Evolutionary conservation across 2,797 vertebrate genomes (phyloP).

Genomic region (Rousettus madagascariensis): DNA sequence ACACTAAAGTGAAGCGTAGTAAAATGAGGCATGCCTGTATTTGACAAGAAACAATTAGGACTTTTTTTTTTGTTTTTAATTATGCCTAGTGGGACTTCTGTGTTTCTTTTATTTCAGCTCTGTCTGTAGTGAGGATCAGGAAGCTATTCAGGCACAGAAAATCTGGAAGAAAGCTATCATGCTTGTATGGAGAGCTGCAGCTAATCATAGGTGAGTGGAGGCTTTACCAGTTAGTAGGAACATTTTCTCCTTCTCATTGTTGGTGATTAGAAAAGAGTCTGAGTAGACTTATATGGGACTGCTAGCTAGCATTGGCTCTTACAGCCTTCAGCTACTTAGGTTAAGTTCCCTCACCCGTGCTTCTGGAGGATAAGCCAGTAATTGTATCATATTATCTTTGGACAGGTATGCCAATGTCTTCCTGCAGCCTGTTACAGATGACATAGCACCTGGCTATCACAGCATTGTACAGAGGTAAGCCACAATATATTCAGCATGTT

Average conservation of each 20-base stretch:
- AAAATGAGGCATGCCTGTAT: not conserved
- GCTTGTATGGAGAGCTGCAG: slow-evolving; percentile 98
- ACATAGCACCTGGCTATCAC: slow-evolving; percentile 98
- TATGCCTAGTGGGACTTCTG: slow-evolving; percentile 11
- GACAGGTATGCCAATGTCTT: slow-evolving; percentile 97
- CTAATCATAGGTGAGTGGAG: slow-evolving; percentile 94
- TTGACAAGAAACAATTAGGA: slow-evolving; percentile 36
- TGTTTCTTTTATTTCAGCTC: slow-evolving; percentile 86
- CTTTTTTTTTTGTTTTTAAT: not conserved
- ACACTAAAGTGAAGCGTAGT: not conserved
- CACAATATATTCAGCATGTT: not conserved
- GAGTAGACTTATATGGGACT: not conserved
- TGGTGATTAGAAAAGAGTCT: not conserved
- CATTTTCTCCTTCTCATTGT: not conserved
- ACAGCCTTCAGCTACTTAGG: not conserved
- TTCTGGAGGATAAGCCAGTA: slow-evolving; percentile 21
- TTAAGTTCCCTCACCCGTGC: not conserved
- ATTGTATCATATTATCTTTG: slow-evolving; percentile 61
- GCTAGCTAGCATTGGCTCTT: not conserved
- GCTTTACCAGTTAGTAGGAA: not conserved
- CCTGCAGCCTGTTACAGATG: slow-evolving; percentile 97
- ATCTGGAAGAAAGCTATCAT: slow-evolving; percentile 99
- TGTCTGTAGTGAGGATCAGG: slow-evolving; percentile 96
- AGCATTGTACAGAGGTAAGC: slow-evolving; percentile 97
- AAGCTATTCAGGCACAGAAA: slow-evolving; percentile 98